phyloP scores from a whole-genome alignment of 92 coral and sea anemone genomes.

The Porites evermanni region DNA sequence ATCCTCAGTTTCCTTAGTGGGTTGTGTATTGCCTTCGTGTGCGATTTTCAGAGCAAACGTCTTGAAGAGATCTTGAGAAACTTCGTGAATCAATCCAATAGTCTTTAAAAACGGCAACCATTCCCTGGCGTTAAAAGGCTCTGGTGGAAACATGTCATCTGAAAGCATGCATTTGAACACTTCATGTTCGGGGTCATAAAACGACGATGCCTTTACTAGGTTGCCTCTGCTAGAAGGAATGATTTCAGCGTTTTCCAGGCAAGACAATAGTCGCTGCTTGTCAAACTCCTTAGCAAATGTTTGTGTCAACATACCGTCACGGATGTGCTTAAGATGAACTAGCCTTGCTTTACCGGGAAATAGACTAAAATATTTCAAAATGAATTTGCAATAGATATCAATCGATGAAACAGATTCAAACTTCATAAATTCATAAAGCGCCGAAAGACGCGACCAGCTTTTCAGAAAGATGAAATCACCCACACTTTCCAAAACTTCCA shows the following conservation, averaged over 20 bases:
- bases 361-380: conserved; percentile 42
- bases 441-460: neutral
- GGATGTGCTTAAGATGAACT: conserved; percentile 56
- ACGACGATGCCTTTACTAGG: conserved; percentile 51
- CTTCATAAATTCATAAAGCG: conserved; percentile 46
- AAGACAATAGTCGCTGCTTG: neutral
- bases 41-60: conserved; percentile 65
- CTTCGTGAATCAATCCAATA: conserved; percentile 62
- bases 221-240: conserved; percentile 46
- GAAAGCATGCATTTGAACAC: conserved; percentile 69
- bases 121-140: conserved; percentile 43
- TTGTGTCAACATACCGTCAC: neutral
- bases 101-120: conserved; percentile 65
- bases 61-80: conserved; percentile 41
- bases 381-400: conserved; percentile 68
- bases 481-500: conserved; percentile 28
- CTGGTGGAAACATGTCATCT: conserved; percentile 53
- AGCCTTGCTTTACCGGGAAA: conserved; percentile 36
- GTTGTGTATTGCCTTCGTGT: conserved; percentile 39
- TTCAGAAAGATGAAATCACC: conserved; percentile 54
- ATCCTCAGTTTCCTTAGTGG: neutral
- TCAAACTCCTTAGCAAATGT: neutral
- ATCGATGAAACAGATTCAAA: conserved; percentile 44
- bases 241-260: conserved; percentile 45
- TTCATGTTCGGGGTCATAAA: conserved; percentile 50